Base-by-base conservation (phyloP, 2,113 vertebrate genomes). In the Pseudorhombus dupliciocellatus region DNA sequence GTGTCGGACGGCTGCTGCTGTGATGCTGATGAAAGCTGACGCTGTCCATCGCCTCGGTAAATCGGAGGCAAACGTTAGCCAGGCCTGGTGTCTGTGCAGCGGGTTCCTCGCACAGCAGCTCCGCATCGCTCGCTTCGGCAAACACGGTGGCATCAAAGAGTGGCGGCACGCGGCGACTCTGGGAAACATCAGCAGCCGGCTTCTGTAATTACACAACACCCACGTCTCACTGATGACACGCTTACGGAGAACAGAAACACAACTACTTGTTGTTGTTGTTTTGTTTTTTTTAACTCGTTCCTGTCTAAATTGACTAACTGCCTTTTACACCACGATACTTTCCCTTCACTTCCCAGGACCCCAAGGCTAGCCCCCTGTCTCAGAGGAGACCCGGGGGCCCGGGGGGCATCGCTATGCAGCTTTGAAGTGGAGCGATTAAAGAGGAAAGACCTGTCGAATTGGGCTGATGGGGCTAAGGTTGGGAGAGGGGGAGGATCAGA, bases 381-480 rank as follows among this genome's bases (percentile, higher is more conserved):
- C 84, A 0, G 26, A 83, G 77, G 87, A 88, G 58, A n/a, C n/a
- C 79, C 57, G 42, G 57, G 74, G 75, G 73, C 59, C 77, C 46
- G 60, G 20, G 53, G 83, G 68, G 77, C 70, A 90, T 88, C 84
- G 73, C 78, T 81, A 83, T 75, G 46, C 40, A 0, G 22, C 91
- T 92, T 93, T 93, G 90, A 92, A 93, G 90, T 80, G 0, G 7
- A 61, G 28, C 73, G 86, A 91, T 90, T 90, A 92, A 91, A 91
- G 84, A 82, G 76, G 81, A 86, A 87, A 83, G 83, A 90, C 87
- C 84, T 91, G 87, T 88, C 77, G 50, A 88, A 82, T 72, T 73
- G 71, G 76, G 82, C 85, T 87, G 86, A 90, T 75, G 83, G 75
- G 82, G 70, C 70, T 87, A 78, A 64, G 69, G 75, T 73, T 83